Evolutionary conservation across 2,888 invertebrate species (phyloP), one percentile per base, ranked within the genome.

Genomic region (Pammene fasciana): DNA sequence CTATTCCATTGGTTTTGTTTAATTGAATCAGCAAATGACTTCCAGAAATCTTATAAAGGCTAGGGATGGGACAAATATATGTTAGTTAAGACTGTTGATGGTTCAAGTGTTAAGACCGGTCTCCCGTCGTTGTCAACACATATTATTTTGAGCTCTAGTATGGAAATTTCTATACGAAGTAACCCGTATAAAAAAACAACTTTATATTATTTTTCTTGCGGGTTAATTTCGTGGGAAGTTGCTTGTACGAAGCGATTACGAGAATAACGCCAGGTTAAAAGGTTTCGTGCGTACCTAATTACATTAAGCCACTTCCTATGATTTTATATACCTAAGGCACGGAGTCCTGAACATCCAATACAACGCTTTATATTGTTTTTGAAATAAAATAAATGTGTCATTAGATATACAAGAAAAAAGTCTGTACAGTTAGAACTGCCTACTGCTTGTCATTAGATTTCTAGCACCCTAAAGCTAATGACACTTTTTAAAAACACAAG

Each of bases 11-110:
- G 86, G 87, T 88, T 90, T 90, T 89, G 90, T 92, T 90, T 87
- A 90, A 91, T 92, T 89, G 87, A 89, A 89, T 86, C 87, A 87
- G 86, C 90, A 89, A 90, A 90, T 89, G 89, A 86, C 86, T 89
- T 90, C 88, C 86, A 88, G 88, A 89, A 84, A 54, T 46, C n/a
- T 54, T 67, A 11, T 82, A 77, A 72, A 72, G 64, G 72, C 43
- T 77, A 87, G 82, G 78, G 83, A 76, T 78, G 84, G 73, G 73
- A 70, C 50, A n/a, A 70, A 1, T 45, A 18, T 11, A 11, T 50
- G 18, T 11, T 48, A 26, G 3, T n/a, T n/a, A n/a, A n/a, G n/a
- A n/a, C n/a, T n/a, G n/a, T n/a, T n/a, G n/a, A n/a, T n/a, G n/a
- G n/a, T n/a, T n/a, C n/a, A n/a, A n/a, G n/a, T n/a, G n/a, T n/a